Evolutionary conservation across 92 coral and sea anemone species (phyloP).

Genomic region (Epizoanthus ramosus): DNA sequence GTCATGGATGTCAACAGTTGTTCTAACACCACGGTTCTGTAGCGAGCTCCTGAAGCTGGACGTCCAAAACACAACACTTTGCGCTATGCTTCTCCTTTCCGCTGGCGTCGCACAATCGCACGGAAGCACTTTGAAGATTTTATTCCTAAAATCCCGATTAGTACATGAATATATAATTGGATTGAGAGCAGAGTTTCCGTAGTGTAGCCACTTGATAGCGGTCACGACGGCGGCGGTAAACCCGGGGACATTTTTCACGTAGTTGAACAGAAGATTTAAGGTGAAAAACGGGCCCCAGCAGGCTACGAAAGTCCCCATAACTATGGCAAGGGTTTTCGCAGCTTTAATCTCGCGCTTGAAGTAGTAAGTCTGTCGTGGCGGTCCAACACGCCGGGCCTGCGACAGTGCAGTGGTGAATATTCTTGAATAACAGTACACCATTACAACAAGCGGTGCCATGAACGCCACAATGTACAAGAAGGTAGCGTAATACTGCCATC

Average conservation of each 20-base stretch:
- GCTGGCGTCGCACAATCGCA: slow-evolving; percentile 30
- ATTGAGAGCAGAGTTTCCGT: slow-evolving; percentile 80
- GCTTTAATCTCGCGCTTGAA: slow-evolving; percentile 86
- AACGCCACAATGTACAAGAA: slow-evolving; percentile 78
- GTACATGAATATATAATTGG: slow-evolving; percentile 80
- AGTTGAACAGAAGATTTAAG: slow-evolving; percentile 61
- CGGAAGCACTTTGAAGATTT: slow-evolving; percentile 78
- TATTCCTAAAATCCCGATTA: slow-evolving; percentile 79
- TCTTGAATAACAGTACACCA: slow-evolving; percentile 70
- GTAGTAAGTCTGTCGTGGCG: slow-evolving; percentile 75
- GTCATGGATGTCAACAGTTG: not conserved
- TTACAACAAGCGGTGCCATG: slow-evolving; percentile 63
- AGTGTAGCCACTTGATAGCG: slow-evolving; percentile 73
- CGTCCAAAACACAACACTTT: slow-evolving; percentile 68
- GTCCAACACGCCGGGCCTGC: slow-evolving; percentile 77
- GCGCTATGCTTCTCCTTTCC: slow-evolving; percentile 29
- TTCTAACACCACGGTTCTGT: slow-evolving; percentile 1
- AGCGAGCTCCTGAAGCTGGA: slow-evolving; percentile 60
- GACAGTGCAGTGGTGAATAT: slow-evolving; percentile 70
- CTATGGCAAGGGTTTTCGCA: slow-evolving; percentile 81
- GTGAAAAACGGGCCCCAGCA: slow-evolving; percentile 91
- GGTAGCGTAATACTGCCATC: slow-evolving; percentile 57
- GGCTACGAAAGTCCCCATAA: slow-evolving; percentile 79
- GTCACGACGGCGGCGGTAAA: slow-evolving; percentile 46
- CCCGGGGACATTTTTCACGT: slow-evolving; percentile 27